These are phyloP conservation scores for Notechis scutatus DNA, from an alignment of 2,113 vertebrate species.

Conservation along the genomic window DNA sequence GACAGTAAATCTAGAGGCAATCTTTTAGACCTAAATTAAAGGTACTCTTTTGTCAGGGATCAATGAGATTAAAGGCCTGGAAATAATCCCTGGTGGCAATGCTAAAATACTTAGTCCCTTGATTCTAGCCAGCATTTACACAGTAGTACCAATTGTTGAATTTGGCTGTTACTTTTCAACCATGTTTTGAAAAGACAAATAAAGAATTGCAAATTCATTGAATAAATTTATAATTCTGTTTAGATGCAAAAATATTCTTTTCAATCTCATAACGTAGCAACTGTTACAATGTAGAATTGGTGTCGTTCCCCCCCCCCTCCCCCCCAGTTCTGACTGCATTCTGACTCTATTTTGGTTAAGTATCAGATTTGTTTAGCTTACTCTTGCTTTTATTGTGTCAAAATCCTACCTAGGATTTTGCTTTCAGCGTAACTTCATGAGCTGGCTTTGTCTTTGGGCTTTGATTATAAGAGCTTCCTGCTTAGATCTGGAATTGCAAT, in stretches of 20 bases:
- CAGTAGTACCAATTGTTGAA: background rate
- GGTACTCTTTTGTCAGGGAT: background rate
- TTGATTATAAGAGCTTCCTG: constrained; percentile 1
- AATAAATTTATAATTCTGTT: background rate
- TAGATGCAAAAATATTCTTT: background rate
- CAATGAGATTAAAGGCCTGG: background rate
- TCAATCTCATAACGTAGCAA: background rate
- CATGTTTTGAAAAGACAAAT: background rate
- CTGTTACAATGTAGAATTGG: background rate
- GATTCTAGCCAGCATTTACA: background rate
- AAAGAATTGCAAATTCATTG: background rate
- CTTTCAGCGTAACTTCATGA: background rate
- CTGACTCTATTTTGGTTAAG: constrained; percentile 5
- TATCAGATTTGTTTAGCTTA: constrained; percentile 27
- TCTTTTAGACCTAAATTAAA: background rate
- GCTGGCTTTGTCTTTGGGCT: background rate
- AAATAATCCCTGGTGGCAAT: background rate
- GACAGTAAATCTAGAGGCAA: too few species aligned
- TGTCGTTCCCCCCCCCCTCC: too few species aligned
- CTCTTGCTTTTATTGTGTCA: constrained; percentile 8
- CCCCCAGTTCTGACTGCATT: background rate
- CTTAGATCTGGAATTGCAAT: background rate
- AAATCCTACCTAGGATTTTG: constrained; percentile 15
- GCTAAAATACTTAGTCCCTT: background rate
- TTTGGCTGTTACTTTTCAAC: background rate